phyloP scores from a whole-genome alignment of 2,888 invertebrate genomes.

The Adelognathus sp. region DNA sequence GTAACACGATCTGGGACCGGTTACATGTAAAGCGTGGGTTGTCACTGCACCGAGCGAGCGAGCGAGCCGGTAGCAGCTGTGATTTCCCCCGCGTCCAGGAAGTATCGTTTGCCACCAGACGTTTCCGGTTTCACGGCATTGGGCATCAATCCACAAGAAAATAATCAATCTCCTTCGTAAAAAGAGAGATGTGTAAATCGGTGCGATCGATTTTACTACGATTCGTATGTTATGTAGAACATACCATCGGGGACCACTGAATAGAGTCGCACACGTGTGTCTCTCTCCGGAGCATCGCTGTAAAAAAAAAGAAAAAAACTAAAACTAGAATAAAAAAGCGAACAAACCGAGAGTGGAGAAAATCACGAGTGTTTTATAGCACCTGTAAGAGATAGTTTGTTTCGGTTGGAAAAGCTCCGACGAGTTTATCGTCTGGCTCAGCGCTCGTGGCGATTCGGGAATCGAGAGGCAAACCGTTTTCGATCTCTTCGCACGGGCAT shows the following conservation, averaged over 20 bases:
- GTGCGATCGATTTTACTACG: not conserved
- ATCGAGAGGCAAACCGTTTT: slow-evolving; percentile 53
- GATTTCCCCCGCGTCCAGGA: slow-evolving; percentile 69
- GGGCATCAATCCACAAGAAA: slow-evolving; percentile 42
- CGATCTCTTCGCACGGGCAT: slow-evolving; percentile 45
- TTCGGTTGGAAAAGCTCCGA: slow-evolving; percentile 48
- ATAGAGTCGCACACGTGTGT: slow-evolving; percentile 35
- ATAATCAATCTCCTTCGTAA: slow-evolving; percentile 46
- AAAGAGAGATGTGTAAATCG: not conserved
- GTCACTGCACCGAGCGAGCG: not conserved
- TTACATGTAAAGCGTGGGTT: not conserved
- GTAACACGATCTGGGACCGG: not conserved
- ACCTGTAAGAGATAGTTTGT: slow-evolving; percentile 56
- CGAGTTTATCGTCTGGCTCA: slow-evolving; percentile 52
- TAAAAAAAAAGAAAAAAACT: slow-evolving; percentile 5
- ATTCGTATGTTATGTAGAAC: slow-evolving; percentile 22
- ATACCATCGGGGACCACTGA: slow-evolving; percentile 29
- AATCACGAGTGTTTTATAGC: slow-evolving; percentile 56
- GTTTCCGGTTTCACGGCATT: slow-evolving; percentile 46
- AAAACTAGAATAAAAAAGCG: slow-evolving; percentile 16
- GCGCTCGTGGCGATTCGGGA: slow-evolving; percentile 41
- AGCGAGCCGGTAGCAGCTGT: no score
- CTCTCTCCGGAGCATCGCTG: slow-evolving; percentile 19
- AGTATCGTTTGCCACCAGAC: slow-evolving; percentile 61
- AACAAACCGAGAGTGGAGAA: slow-evolving; percentile 39